Evolutionary conservation across 2,113 vertebrate species (phyloP).

Genomic region (Dromaius novaehollandiae): DNA sequence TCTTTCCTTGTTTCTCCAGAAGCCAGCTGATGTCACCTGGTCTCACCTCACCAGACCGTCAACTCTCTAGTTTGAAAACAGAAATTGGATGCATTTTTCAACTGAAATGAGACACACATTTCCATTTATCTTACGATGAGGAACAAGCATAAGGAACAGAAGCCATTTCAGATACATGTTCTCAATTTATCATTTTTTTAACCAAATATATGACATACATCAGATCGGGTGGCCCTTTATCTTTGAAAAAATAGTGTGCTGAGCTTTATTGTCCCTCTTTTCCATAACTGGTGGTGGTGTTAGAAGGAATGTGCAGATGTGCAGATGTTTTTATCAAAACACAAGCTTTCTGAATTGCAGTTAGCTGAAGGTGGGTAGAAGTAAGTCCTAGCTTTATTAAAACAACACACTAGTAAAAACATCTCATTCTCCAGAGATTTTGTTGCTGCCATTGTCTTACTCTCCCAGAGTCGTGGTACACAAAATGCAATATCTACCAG

Average conservation of each 20-base stretch:
- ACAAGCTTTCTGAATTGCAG: not conserved
- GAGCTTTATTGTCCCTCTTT: not conserved
- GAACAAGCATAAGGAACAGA: not conserved
- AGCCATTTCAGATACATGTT: not conserved
- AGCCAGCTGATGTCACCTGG: not conserved
- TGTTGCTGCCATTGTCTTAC: not conserved
- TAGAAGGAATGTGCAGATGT: not conserved
- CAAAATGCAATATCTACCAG: not conserved
- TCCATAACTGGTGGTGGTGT: not conserved
- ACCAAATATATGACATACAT: not conserved
- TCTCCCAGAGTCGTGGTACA: not conserved
- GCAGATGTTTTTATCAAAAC: rapidly evolving
- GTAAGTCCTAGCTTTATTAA: not conserved
- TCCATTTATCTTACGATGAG: not conserved
- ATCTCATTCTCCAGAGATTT: not conserved
- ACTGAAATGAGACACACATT: not conserved
- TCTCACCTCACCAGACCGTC: not conserved
- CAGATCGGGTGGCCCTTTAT: not conserved
- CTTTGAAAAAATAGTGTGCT: not conserved
- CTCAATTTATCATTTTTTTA: not conserved
- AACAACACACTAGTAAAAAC: not conserved
- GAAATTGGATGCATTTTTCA: not conserved
- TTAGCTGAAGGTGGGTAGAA: not conserved
- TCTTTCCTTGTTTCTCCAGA: not conserved
- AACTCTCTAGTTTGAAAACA: not conserved